These are phyloP conservation scores for Iselma pallidipennis DNA, from an alignment of 2,888 invertebrate genomes.

Conservation along the genomic window DNA sequence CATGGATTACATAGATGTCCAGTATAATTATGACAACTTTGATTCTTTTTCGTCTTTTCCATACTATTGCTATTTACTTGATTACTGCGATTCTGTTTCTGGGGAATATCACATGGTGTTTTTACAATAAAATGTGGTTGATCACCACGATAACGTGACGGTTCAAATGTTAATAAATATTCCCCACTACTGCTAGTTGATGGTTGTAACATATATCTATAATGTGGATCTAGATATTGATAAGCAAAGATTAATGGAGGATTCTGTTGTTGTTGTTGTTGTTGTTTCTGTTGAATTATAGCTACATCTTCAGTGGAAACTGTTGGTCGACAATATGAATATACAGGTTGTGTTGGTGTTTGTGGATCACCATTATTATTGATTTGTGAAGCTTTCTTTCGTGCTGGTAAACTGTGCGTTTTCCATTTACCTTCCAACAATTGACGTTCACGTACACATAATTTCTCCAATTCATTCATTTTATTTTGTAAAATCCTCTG, in stretches of 20 bases:
- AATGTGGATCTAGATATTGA: constrained; percentile 71
- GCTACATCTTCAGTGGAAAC: constrained; percentile 81
- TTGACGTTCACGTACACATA: constrained; percentile 80
- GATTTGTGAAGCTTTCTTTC: constrained; percentile 73
- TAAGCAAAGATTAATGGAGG: constrained; percentile 54
- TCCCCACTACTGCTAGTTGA: constrained; percentile 68
- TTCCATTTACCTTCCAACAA: constrained; percentile 86
- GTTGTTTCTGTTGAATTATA: constrained; percentile 49
- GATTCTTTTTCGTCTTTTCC: constrained; percentile 44
- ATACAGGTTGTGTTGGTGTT: constrained; percentile 58
- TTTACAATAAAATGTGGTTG: constrained; percentile 72
- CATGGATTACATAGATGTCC: constrained; percentile 74
- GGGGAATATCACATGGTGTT: constrained; percentile 58
- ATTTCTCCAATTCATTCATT: constrained; percentile 80
- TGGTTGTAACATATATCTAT: constrained; percentile 70
- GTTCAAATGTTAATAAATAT: constrained; percentile 73
- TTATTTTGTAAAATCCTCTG: constrained; percentile 83
- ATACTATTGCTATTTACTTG: constrained; percentile 35
- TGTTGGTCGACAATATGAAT: constrained; percentile 73
- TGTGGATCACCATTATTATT: constrained; percentile 56
- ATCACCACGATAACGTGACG: constrained; percentile 65
- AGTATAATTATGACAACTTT: constrained; percentile 45
- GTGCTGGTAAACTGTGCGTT: constrained; percentile 84
- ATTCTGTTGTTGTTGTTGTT: constrained; percentile 43
- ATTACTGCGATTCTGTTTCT: constrained; percentile 43